phyloP scores from a whole-genome alignment of 2,888 invertebrate species.

The Nebria salina region DNA sequence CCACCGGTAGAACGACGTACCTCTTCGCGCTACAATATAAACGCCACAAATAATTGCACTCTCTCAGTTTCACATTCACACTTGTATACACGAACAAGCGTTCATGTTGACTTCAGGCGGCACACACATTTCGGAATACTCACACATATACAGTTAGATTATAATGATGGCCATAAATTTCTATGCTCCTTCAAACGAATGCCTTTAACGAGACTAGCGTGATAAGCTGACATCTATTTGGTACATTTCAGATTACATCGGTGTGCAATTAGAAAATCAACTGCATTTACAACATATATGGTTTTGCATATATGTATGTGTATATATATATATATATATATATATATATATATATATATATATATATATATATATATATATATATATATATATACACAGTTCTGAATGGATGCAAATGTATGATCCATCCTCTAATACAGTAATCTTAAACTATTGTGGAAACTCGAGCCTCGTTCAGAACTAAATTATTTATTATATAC shows the following conservation, averaged over 20 bases:
- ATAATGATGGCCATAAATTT: slow-evolving; percentile 41
- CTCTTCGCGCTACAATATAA: background rate
- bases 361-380: too few species aligned
- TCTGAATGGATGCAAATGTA: background rate
- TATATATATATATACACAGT: background rate
- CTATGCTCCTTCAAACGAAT: slow-evolving; percentile 24
- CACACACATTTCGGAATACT: background rate
- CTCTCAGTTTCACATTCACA: slow-evolving; percentile 2
- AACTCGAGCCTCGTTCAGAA: too few species aligned
- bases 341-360: too few species aligned
- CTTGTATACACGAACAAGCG: background rate
- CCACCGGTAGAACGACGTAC: background rate
- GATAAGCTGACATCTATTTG: slow-evolving; percentile 39
- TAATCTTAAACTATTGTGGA: background rate
- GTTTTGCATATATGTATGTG: too few species aligned
- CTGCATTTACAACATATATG: slow-evolving; percentile 24
- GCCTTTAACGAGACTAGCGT: slow-evolving; percentile 43
- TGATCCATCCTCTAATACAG: background rate
- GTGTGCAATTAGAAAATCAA: slow-evolving; percentile 44
- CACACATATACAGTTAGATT: slow-evolving; percentile 8
- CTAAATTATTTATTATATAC: too few species aligned
- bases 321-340: too few species aligned
- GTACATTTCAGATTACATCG: slow-evolving; percentile 38
- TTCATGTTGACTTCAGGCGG: slow-evolving; percentile 12
- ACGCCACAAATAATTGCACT: slow-evolving; percentile 11